phyloP scores from a whole-genome alignment of 92 coral and sea anemone species.

The Epizoanthus rinbou region DNA sequence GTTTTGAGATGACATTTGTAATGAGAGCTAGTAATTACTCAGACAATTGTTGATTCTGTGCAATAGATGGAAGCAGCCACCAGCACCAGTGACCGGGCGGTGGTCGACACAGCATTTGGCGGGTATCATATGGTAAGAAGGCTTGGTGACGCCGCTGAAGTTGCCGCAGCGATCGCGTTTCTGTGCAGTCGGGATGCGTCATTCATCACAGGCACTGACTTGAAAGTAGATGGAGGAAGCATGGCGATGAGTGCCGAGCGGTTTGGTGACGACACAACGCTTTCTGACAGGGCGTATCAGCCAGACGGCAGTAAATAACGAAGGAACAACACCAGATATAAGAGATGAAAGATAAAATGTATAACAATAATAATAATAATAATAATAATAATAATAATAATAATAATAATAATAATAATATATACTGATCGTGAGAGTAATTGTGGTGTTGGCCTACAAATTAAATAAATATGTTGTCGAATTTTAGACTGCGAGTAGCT shows the following conservation, averaged over 20 bases:
- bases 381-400: too few species aligned
- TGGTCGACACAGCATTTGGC: conserved; percentile 46
- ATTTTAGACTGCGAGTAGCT: too few species aligned
- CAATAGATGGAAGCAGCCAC: conserved; percentile 9
- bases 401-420: too few species aligned
- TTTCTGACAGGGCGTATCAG: too few species aligned
- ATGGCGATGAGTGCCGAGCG: conserved; percentile 57
- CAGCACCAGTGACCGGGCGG: conserved; percentile 18
- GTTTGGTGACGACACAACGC: conserved; percentile 31
- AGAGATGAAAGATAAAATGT: too few species aligned
- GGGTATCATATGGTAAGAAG: conserved; percentile 51
- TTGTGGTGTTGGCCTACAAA: too few species aligned
- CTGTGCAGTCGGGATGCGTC: conserved; percentile 64
- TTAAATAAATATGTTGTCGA: too few species aligned
- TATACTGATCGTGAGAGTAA: too few species aligned
- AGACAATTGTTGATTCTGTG: background rate
- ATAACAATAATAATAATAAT: too few species aligned
- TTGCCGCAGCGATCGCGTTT: conserved; percentile 64
- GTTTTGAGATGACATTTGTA: too few species aligned
- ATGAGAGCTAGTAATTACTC: background rate
- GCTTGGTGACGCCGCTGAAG: conserved; percentile 56
- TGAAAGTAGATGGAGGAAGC: conserved; percentile 58
- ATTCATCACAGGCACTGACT: conserved; percentile 41
- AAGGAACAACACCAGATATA: too few species aligned
- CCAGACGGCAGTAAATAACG: too few species aligned